Evolutionary conservation across 2,113 vertebrate genomes (phyloP), one percentile per base, ranked within the genome.

Genomic region (Elephas maximus): DNA sequence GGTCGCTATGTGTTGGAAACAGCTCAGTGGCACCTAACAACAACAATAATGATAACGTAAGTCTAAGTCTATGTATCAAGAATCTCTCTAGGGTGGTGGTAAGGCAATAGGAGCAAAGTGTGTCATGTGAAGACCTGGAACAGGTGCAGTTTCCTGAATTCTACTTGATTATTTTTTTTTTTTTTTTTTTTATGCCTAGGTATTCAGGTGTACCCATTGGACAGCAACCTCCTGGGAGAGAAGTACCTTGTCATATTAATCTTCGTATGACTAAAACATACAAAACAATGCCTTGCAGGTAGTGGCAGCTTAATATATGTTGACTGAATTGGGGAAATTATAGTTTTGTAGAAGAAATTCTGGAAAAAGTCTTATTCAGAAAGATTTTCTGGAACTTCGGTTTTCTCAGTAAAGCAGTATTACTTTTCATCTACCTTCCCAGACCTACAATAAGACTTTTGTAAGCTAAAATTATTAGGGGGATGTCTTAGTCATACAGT

Each of bases 381-480:
- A 73, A 73, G 1, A 9, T 77, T 57, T 84, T 69, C 26, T 71
- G 6, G 44, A 95, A 86, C 12, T 86, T 92, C 41, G 65, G 2
- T 62, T 77, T 79, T 92, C 57, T 90, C 41, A 91, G 4, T 71
- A 87, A 92, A 83, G 53, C 8, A 53, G 21, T 67, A 15, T 11
- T 87, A 87, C 60, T 87, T 87, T 10, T 28, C 57, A 71, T 90
- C 28, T 41, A 65, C 45, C 8, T 37, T n/a, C 44, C 7, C 3
- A 88, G 9, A 74, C 48, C 53, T 89, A 26, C 51, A 91, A 69
- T 76, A 57, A 92, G 28, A 88, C 0, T 5, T 74, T 14, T 76
- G 15, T 62, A 85, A 63, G n/a, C 4, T 80, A 91, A 91, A 84
- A 78, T 90, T 86, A 65, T 84, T 23, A 88, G 90, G 60, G 21